These are phyloP conservation scores for Gryllus bimaculatus DNA, from an alignment of 1,140 invertebrate species.

Conservation along the genomic window DNA sequence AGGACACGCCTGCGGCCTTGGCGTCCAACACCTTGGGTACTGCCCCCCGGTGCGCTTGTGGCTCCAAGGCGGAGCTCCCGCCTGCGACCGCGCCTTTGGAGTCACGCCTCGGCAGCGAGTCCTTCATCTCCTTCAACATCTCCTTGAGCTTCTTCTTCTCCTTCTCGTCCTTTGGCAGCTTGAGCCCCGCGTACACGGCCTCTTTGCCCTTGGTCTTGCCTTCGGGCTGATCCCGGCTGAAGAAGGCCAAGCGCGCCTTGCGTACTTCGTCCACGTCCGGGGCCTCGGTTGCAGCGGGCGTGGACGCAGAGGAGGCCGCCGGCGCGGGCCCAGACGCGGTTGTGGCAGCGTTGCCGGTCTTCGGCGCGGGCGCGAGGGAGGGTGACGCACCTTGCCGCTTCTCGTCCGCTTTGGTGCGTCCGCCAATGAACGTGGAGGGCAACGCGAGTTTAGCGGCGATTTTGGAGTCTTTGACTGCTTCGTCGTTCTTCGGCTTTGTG, in stretches of 20 bases:
- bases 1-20: conserved; percentile 24
- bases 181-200: conserved; percentile 25
- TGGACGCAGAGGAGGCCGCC: background rate
- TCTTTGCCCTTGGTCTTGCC: conserved; percentile 9
- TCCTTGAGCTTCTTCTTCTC: conserved; percentile 45
- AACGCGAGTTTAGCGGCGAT: background rate
- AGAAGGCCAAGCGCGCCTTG: conserved; percentile 33
- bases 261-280: conserved; percentile 31
- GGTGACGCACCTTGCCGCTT: background rate
- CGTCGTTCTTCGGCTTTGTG: background rate
- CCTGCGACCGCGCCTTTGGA: background rate
- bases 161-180: conserved; percentile 34
- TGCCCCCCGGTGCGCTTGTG: conserved; percentile 22
- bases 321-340: no score
- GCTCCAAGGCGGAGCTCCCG: background rate
- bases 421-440: conserved; percentile 25
- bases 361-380: no score
- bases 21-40: conserved; percentile 29
- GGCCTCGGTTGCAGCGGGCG: conserved; percentile 14
- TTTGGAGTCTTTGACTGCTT: conserved; percentile 13
- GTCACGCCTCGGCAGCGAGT: conserved; percentile 46
- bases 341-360: background rate
- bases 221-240: conserved; percentile 20
- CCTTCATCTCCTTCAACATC: conserved; percentile 56
- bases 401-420: conserved; percentile 17